phyloP scores from a whole-genome alignment of 2,797 vertebrate species.

The Pangasius djambal region DNA sequence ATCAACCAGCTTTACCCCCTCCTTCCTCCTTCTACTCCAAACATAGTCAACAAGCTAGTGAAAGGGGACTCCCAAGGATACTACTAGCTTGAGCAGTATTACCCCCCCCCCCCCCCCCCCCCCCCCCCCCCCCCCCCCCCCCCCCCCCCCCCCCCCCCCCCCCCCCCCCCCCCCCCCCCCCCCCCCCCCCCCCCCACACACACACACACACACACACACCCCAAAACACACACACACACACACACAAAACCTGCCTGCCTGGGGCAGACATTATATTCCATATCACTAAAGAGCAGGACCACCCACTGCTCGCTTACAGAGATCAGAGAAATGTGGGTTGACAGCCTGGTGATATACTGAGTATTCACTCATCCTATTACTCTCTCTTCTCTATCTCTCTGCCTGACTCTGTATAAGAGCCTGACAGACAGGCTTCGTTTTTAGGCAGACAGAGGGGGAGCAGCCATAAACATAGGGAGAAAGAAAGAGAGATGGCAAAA shows the following conservation, averaged over 20 bases:
- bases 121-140: slow-evolving; percentile 5
- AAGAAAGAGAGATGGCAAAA: slow-evolving; percentile 57
- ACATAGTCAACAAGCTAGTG: slow-evolving; percentile 57
- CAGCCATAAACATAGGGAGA: slow-evolving; percentile 65
- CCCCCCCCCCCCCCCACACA: background rate
- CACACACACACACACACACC: background rate
- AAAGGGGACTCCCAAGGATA: slow-evolving; percentile 61
- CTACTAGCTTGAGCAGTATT: slow-evolving; percentile 69
- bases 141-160: slow-evolving; percentile 12
- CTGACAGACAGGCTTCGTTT: slow-evolving; percentile 45
- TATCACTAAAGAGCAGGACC: slow-evolving; percentile 70
- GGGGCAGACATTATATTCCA: slow-evolving; percentile 72
- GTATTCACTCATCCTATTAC: slow-evolving; percentile 60
- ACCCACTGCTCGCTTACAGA: slow-evolving; percentile 78
- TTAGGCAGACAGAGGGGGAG: slow-evolving; percentile 62
- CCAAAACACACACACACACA: background rate
- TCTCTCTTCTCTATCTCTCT: slow-evolving; percentile 54
- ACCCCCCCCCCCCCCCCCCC: background rate
- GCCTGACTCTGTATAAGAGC: slow-evolving; percentile 48
- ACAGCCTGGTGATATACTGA: slow-evolving; percentile 80
- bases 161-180: slow-evolving; percentile 10
- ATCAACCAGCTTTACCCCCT: slow-evolving; percentile 50
- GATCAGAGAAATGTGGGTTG: slow-evolving; percentile 78
- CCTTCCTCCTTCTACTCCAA: slow-evolving; percentile 32
- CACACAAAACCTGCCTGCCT: slow-evolving; percentile 56